Evolutionary conservation across 2,888 invertebrate species (phyloP), one percentile per base, ranked within the genome.

Genomic region (Eupeodes luniger): DNA sequence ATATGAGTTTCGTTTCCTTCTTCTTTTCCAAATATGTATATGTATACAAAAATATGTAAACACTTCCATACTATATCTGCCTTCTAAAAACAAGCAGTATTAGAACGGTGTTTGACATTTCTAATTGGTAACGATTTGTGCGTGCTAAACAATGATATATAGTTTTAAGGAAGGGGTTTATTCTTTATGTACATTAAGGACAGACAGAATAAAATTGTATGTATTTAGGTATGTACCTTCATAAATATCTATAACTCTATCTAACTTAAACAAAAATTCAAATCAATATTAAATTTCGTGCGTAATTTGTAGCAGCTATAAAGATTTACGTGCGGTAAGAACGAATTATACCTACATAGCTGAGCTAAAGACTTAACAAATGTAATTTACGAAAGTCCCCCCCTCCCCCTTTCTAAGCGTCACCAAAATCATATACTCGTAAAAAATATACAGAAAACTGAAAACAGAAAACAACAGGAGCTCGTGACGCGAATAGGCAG

Each of bases 111-210:
- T 67, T 64, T 74, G 61, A 47, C 74, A 84, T 69, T 67, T 55
- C 81, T 74, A 85, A 85, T 85, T 81, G 77, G 57, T 62, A 74
- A 85, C 51, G 62, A 78, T 78, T 81, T 81, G 72, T 85, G 85
- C 77, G 81, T 85, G 81, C 61, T 19, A 57, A 59, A 66, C 14
- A 64, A 44, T 27, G 40, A 44, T 70, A 44, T 70, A 64, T 51
- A 59, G 47, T 49, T 5, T 34, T 9, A n/a, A 12, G 40, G 66
- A 66, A 47, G 19, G 66, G 47, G 47, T 66, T 72, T 7, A 44
- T 72, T 12, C 1, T n/a, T 14, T 59, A 11, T 55, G 69, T 49
- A 44, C 49, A 49, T 47, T 47, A 40, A 69, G 44, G 12, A n/a
- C n/a, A 55, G 59, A 47, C 40, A 47, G 19, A n/a, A 61, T 53